Base-by-base conservation (phyloP, 1,140 invertebrate genomes). In the Caenorhabditis elegans region DNA sequence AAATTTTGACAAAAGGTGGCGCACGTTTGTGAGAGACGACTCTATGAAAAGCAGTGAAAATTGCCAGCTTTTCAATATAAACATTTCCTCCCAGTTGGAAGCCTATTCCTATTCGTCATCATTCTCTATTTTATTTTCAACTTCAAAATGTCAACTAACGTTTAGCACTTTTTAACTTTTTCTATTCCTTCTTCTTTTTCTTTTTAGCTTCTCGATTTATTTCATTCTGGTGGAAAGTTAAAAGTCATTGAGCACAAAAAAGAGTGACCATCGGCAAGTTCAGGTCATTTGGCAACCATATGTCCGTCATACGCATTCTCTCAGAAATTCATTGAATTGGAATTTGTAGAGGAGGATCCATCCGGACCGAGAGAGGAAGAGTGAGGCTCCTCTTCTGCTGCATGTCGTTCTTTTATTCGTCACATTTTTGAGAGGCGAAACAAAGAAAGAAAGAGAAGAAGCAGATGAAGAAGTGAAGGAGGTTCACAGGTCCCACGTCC, bases 221-320 rank as follows among this genome's bases (percentile, higher is more conserved):
- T 53, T 24, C 6, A 5, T 24, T 8, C 10, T 19, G 26, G 2
- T 19, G 34, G 4, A 19, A 31, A n/a, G 28, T 31, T 3, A 17
- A 13, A 31, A 24, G 0, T 13, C n/a, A n/a, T 31, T 34, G 3
- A 17, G 53, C 2, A 0, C 2, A 22, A 11, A 39, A 70, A 70
- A 39, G 22, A 70, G n/a, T 36, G 17, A 6, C 60, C 34, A 39
- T 39, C n/a, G 34, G 3, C 26, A 60, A 34, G 51, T 53, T 53
- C n/a, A 70, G 60, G 60, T 70, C 60, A 70, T 70, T 70, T 70
- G 60, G 60, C 60, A 70, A 70, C 60, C 60, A 70, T 70, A 70
- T 70, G 60, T 70, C 34, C 19, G 60, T 70, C 60, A 70, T 70
- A 70, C 60, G 28, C 19, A 19, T 70, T n/a, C 28, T 70, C 60